Base-by-base conservation (phyloP, 2,113 vertebrate species). In the Barnardius zonarius region DNA sequence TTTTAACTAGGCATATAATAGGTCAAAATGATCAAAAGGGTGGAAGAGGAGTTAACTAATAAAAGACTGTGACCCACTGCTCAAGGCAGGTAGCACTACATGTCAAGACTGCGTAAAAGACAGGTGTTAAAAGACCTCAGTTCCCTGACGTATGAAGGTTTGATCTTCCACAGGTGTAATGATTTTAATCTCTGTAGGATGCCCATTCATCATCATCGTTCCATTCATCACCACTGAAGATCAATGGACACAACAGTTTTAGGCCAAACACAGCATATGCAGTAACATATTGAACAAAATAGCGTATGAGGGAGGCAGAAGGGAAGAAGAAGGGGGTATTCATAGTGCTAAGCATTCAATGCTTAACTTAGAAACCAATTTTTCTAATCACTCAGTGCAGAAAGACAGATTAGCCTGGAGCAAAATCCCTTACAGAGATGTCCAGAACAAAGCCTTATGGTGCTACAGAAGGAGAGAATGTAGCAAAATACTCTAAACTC, bases 31-130 rank as follows among this genome's bases (percentile, higher is more conserved):
- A 93, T 86, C 35, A 43, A 93, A 91, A 85, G 39, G 22, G 75
- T 86, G 66, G 73, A 90, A 96, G 68, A 92, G 76, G 16, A 93
- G 82, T 93, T 92, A 77, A 89, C 84, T 94, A 94, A 80, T 91
- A 94, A 90, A 94, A 90, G 62, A 76, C 54, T 84, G 54, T 86
- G 92, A 83, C 79, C 83, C 61, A 91, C 63, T 89, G 73, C 78
- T 95, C 55, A 72, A 93, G 73, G 67, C 57, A 90, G 78, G 66
- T 89, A 95, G 74, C 69, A 59, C 62, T 92, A 46, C 35, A 48
- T 44, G 41, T 88, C 83, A 95, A 54, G 70, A 57, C 41, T 88
- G 66, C 4, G 22, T 69, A 63, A 77, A 81, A 92, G 61, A 85
- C 24, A 69, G 55, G 70, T 87, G 52, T 70, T 92, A 87, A 95